phyloP scores from a whole-genome alignment of 2,113 vertebrate genomes.

The Agapornis roseicollis region DNA sequence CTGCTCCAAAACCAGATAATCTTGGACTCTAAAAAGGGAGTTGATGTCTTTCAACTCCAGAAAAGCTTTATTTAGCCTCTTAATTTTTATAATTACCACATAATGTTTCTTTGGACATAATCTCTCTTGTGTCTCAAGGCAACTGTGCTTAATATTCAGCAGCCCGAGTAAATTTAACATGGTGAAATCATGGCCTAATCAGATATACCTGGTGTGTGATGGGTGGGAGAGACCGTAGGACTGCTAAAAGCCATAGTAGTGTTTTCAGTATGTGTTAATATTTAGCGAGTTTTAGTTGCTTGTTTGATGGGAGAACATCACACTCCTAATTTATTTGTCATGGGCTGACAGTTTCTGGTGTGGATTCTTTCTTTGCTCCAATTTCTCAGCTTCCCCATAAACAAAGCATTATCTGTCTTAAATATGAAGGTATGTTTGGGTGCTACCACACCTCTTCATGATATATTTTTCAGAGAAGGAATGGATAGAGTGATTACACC shows the following conservation, averaged over 20 bases:
- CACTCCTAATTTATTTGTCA: background rate
- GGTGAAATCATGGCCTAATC: background rate
- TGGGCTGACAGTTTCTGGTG: background rate
- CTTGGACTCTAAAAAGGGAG: background rate
- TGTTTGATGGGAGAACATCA: background rate
- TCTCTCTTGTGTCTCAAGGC: background rate
- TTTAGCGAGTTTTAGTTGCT: background rate
- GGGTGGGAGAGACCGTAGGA: background rate
- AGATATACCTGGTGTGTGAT: background rate
- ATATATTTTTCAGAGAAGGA: background rate
- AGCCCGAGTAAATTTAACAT: background rate
- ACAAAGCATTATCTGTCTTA: background rate
- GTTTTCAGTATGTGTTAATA: background rate
- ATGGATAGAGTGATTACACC: background rate
- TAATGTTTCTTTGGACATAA: background rate
- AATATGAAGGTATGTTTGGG: background rate
- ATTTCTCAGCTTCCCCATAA: background rate
- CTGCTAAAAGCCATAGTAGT: background rate
- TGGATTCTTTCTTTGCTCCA: background rate
- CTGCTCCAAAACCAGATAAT: background rate
- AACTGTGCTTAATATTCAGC: background rate
- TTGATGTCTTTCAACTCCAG: background rate
- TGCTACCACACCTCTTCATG: background rate
- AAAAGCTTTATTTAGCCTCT: background rate
- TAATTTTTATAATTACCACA: background rate